Evolutionary conservation across 1,140 invertebrate genomes (phyloP), one percentile per base, ranked within the genome.

Genomic region (Drosophila ananassae): DNA sequence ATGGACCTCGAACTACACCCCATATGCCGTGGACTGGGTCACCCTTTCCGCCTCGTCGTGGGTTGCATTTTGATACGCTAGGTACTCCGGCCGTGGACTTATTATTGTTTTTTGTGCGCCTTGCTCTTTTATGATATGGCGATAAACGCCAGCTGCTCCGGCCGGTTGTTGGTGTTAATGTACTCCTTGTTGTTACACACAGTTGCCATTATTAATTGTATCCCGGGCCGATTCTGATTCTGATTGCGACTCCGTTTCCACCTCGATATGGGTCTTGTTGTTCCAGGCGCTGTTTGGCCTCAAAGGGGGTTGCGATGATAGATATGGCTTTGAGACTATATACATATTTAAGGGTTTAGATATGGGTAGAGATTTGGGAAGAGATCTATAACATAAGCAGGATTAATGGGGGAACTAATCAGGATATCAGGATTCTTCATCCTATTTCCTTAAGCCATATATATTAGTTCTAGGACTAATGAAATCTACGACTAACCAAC

Each of bases 31-130:
- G 37, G 44, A 50, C 25, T 55, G 59, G 72, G 59, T 57, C 69
- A 74, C 69, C 59, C 69, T 46, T 73, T 58, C 41, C 41, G 50
- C 39, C 41, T 28, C 32, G 17, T 87, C 89, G 83, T 89, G 83
- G 83, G 83, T 89, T 89, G 83, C 83, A 54, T 89, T 89, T 89
- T 89, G 84, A 89, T 89, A 89, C 84, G 83, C 83, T 79, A 67
- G 79, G 78, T 81, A 56, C 67, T 56, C 68, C 32, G 32, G 10
- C 32, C 68, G 51, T 62, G 52, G 44, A 61, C 61, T 60, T 63
- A 60, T 30, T 63, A 34, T 62, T 50, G 17, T 17, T 39, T 25
- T 17, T n/a, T 13, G 10, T 56, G n/a, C n/a, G 32, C 63, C 44
- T 72, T 89, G 76, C 75, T 79, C 79, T 79, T 79, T 85, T 87